A percentile compares a stretch with the other conserved stretches of the same genome.
These are phyloP conservation scores for Drosophila setosimentum DNA, from an alignment of 2,888 invertebrate species.

Conservation along the genomic window DNA sequence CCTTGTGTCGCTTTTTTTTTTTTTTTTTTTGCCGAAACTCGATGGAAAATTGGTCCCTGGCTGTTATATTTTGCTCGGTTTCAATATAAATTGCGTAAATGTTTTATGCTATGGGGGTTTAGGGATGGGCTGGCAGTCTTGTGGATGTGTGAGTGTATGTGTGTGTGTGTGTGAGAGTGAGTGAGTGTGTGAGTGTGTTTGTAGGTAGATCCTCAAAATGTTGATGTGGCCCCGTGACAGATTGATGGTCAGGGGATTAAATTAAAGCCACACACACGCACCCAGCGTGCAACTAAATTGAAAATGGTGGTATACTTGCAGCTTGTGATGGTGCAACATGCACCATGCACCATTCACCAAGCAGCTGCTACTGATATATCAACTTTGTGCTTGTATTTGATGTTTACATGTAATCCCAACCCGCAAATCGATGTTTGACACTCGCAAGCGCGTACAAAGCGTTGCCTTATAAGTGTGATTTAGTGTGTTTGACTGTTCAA, in stretches of 20 bases:
- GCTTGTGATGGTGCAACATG: conserved; percentile 1
- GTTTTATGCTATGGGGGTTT: conserved; percentile 40
- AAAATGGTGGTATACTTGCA: conserved; percentile 38
- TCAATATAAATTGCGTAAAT: conserved; percentile 45
- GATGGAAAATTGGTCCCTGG: conserved; percentile 38
- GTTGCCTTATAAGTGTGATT: conserved; percentile 6
- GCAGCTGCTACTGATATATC: conserved; percentile 1
- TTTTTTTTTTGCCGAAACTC: conserved; percentile 25
- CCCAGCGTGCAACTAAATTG: conserved; percentile 63
- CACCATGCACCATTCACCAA: no score
- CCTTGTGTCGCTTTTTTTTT: neutral
- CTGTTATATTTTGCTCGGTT: conserved; percentile 4
- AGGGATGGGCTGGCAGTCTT: neutral
- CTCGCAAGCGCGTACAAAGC: neutral
- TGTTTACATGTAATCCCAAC: conserved; percentile 21
- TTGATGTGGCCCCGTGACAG: conserved; percentile 29
- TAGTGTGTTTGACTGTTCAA: conserved; percentile 3
- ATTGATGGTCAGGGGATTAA: conserved; percentile 58
- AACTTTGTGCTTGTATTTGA: neutral
- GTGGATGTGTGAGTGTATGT: neutral
- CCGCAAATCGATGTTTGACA: conserved; percentile 41
- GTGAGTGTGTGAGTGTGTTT: neutral
- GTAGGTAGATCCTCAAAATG: conserved; percentile 31
- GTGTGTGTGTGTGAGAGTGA: neutral
- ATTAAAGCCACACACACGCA: conserved; percentile 43